Evolutionary conservation across 92 coral and sea anemone species (phyloP).

Genomic region (Ricordea florida): DNA sequence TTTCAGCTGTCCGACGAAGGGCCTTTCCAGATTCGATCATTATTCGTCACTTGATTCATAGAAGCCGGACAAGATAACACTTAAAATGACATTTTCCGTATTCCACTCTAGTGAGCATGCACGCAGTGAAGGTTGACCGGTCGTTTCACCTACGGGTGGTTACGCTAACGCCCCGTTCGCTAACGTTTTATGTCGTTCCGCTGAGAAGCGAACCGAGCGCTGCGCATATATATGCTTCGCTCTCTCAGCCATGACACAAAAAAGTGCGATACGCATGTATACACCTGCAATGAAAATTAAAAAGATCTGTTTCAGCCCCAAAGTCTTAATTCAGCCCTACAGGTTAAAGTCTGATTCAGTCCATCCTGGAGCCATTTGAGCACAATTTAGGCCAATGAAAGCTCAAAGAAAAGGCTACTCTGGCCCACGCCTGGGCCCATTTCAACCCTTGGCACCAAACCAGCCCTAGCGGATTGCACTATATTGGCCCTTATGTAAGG

Average conservation of each 20-base stretch:
- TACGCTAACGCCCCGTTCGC: no score
- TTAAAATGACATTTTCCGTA: no score
- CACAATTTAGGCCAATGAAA: not conserved
- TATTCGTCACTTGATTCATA: no score
- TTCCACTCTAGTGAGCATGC: no score
- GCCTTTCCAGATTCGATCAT: no score
- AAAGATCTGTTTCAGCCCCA: no score
- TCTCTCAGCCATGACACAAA: not conserved
- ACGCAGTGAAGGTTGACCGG: no score
- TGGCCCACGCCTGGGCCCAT: not conserved
- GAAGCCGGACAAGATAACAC: no score
- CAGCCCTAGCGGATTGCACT: constrained; percentile 1
- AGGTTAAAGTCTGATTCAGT: not conserved
- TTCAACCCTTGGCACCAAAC: not conserved
- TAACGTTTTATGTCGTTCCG: no score
- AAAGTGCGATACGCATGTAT: not conserved
- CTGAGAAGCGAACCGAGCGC: no score
- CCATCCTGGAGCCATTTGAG: constrained; percentile 6
- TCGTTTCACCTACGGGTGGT: no score
- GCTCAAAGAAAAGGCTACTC: not conserved
- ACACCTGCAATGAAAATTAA: not conserved
- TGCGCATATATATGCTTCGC: not conserved
- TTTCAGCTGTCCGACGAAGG: no score
- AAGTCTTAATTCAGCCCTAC: constrained; percentile 3
- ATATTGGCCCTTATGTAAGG: not conserved